phyloP scores from a whole-genome alignment of 2,113 vertebrate genomes.

The Apus apus region DNA sequence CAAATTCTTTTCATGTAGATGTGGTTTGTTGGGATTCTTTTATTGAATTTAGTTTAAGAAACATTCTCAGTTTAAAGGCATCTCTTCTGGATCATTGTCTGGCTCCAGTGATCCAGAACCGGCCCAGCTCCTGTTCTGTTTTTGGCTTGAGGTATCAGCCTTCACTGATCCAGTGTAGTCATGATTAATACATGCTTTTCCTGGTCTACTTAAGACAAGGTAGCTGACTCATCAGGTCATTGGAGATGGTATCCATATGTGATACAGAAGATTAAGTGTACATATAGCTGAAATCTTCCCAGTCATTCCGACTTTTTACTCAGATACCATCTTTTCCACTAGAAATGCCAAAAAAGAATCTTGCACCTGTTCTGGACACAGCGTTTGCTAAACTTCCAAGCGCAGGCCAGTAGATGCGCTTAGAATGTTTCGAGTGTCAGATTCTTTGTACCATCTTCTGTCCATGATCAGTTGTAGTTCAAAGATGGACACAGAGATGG shows the following conservation, averaged over 20 bases:
- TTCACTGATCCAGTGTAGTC: background rate
- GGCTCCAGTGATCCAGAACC: background rate
- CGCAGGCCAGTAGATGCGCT: background rate
- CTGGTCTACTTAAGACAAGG: background rate
- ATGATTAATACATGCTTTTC: background rate
- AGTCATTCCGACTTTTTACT: background rate
- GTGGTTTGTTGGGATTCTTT: background rate
- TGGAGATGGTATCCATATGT: background rate
- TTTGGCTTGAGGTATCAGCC: background rate
- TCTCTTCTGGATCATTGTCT: background rate
- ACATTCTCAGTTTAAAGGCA: background rate
- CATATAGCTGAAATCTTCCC: background rate
- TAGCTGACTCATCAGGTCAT: background rate
- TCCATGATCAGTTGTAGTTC: background rate
- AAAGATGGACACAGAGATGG: background rate
- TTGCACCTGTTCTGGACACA: accelerated
- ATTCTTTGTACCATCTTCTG: background rate
- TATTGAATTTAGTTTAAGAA: background rate
- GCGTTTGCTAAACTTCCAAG: background rate
- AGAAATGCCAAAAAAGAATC: background rate
- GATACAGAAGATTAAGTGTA: background rate
- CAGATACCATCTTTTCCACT: background rate
- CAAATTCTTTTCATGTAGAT: background rate
- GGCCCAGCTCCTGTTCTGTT: background rate
- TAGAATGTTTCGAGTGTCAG: background rate